Evolutionary conservation across 2,797 vertebrate species (phyloP).

Genomic region (Sebastes glaucus): DNA sequence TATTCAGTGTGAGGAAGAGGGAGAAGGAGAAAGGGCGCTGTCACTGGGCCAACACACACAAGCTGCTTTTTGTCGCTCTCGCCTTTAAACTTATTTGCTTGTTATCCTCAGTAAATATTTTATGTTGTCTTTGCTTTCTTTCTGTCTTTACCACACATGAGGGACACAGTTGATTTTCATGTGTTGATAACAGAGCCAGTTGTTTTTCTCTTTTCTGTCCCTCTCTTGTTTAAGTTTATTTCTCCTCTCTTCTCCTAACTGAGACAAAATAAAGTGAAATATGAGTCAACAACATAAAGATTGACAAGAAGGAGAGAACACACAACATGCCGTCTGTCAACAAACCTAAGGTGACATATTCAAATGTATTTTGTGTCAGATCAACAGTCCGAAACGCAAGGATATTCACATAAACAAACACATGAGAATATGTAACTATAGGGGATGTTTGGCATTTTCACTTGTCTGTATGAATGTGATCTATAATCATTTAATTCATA

Average conservation of each 20-base stretch:
- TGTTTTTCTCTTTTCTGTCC: neutral
- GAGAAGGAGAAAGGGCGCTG: constrained; percentile 52
- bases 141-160: neutral
- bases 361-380: neutral
- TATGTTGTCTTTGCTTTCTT: constrained; percentile 7
- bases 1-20: constrained; percentile 47
- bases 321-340: neutral
- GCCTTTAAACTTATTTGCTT: constrained; percentile 46
- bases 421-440: neutral
- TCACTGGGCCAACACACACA: constrained; percentile 61
- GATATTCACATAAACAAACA: neutral
- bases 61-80: constrained; percentile 49
- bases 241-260: neutral
- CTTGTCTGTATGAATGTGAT: neutral
- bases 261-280: neutral
- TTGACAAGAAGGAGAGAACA: neutral
- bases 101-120: constrained; percentile 47
- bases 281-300: neutral
- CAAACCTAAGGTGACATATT: neutral
- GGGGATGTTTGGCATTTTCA: neutral
- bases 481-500: neutral
- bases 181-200: neutral
- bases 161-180: neutral
- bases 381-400: neutral
- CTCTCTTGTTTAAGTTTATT: neutral